Conservation (phyloP, 2,888 invertebrate species). For the Athalia cordata region DNA sequence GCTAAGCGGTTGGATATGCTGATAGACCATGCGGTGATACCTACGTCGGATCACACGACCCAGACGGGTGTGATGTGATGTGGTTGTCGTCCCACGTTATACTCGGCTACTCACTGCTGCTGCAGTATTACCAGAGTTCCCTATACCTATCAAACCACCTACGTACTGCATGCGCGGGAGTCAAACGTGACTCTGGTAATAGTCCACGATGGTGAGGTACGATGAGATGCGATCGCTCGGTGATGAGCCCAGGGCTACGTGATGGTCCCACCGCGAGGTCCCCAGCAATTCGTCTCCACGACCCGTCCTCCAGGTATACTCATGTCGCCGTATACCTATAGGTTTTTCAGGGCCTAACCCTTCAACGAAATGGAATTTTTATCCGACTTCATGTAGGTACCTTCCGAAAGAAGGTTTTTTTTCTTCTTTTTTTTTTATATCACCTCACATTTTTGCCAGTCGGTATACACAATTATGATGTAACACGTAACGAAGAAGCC, state of each 20-base stretch:
- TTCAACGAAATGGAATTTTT: conserved; percentile 1
- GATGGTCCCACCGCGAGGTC: conserved; percentile 70
- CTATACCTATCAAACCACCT: too few species aligned
- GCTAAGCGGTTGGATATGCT: conserved; percentile 73
- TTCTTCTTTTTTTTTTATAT: neutral
- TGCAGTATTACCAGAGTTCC: too few species aligned
- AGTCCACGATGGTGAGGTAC: conserved; percentile 69
- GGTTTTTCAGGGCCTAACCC: conserved; percentile 17
- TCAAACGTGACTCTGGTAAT: conserved; percentile 58
- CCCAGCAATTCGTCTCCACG: conserved; percentile 36
- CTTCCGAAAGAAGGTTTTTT: neutral
- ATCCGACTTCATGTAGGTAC: neutral
- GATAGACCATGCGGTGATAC: conserved; percentile 64
- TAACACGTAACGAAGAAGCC: conserved; percentile 24
- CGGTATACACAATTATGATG: conserved; percentile 23
- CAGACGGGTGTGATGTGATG: conserved; percentile 51
- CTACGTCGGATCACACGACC: conserved; percentile 57
- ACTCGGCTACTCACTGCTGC: too few species aligned
- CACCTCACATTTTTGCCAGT: too few species aligned
- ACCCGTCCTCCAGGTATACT: conserved; percentile 10
- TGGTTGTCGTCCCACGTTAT: conserved; percentile 44
- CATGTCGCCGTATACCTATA: neutral
- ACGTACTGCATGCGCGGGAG: neutral
- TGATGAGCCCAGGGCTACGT: conserved; percentile 71
- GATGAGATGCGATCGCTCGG: conserved; percentile 73